Conservation (phyloP, 2,888 invertebrate species). For the Thyatira batis region DNA sequence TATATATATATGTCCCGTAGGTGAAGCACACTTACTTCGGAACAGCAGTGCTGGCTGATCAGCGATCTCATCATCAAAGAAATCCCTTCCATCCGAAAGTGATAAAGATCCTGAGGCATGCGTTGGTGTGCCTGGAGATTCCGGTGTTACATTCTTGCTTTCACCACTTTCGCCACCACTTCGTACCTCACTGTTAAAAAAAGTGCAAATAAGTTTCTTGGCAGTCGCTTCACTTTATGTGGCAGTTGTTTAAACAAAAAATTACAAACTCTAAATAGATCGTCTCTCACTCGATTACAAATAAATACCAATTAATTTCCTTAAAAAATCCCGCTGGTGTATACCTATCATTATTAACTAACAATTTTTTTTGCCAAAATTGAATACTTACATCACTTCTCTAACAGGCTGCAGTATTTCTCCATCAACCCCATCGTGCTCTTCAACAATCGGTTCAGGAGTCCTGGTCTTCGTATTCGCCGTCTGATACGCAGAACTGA, state of each 20-base stretch:
- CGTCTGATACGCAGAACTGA: slow-evolving; percentile 76
- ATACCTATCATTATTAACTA: too few relatives aligned
- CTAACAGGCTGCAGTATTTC: slow-evolving; percentile 55
- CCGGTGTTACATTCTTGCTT: slow-evolving; percentile 74
- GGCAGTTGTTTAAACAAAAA: too few relatives aligned
- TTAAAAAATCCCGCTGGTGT: too few relatives aligned
- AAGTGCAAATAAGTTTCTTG: background rate
- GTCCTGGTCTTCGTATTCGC: slow-evolving; percentile 80
- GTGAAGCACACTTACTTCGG: slow-evolving; percentile 78
- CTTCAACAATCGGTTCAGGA: slow-evolving; percentile 57
- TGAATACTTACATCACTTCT: slow-evolving; percentile 57
- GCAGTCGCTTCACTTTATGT: too few relatives aligned
- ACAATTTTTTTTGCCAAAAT: background rate
- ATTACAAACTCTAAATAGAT: too few relatives aligned
- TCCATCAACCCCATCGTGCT: slow-evolving; percentile 63
- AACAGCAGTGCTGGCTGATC: slow-evolving; percentile 94
- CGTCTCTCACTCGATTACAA: too few relatives aligned
- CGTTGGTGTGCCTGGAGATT: slow-evolving; percentile 90
- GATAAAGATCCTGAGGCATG: slow-evolving; percentile 90
- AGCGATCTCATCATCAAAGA: slow-evolving; percentile 94
- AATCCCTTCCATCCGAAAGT: slow-evolving; percentile 91
- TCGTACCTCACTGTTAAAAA: slow-evolving; percentile 35
- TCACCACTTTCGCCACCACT: slow-evolving; percentile 44
- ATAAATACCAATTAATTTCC: too few relatives aligned
- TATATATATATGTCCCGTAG: background rate